Base-by-base conservation (phyloP, 2,888 invertebrate species). In the Erynnis tages region DNA sequence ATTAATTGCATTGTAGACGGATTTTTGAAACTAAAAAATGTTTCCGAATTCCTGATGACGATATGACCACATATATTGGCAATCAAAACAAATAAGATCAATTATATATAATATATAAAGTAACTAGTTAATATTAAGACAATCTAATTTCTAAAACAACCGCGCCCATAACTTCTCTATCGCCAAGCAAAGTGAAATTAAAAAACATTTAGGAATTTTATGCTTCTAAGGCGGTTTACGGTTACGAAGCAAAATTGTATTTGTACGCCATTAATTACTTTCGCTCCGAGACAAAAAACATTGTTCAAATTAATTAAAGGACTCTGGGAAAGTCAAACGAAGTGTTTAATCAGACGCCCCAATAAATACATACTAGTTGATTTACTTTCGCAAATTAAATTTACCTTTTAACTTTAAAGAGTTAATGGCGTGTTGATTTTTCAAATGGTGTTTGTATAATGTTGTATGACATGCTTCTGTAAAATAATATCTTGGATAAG, bases 181-280 rank as follows among this genome's bases (percentile, higher is more conserved):
- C 17, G 14, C 7, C 11, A 37, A 11, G 27, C 25, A 19, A 35
- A 27, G 16, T 35, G 27, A 47, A 47, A 44, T 44, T 23, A 16
- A 17, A 30, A 40, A 43, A 34, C 29, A 38, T 30, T 35, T 46
- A 17, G 17, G 27, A 43, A 50, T 41, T 50, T 50, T 34, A 27
- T 23, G 49, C 41, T 50, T 35, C 41, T 35, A 25, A 50, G 25
- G 34, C 49, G 19, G 41, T 50, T 50, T 50, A 32, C 34, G 41
- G 34, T 50, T 43, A 41, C 49, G 34, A 43, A 34, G 49, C 49
- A 35, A 50, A 50, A 50, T 35, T 35, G 35, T 50, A 50, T 63
- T 61, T 55, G 45, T 54, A 44, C 29, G 29, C 44, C 46, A 48
- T 54, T 54, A 47, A 46, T 46, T 47, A 41, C 41, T 47, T 46